Base-by-base conservation (phyloP, 2,888 invertebrate genomes). In the Ormyrus labotus region DNA sequence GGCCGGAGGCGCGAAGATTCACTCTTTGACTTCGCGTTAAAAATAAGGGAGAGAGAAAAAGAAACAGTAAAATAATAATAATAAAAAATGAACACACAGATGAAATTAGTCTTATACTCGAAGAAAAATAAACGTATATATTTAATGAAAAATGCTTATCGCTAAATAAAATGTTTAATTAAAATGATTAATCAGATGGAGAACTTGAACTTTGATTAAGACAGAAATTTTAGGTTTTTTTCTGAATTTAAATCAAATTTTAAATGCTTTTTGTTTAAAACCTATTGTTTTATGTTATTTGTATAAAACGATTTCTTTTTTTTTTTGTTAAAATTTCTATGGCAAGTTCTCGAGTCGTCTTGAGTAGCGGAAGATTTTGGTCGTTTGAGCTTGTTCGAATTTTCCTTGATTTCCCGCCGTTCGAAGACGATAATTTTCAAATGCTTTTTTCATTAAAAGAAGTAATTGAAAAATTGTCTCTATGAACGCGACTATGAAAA, bases 401-500 rank as follows among this genome's bases (percentile, higher is more conserved):
- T 82, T 82, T 82, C 82, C 82, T 82, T 82, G 72, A 82, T 82
- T 80, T 80, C 63, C 73, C 73, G 77, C 58, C 60, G 76, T 77
- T 79, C 34, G 11, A 61, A 3, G 65, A 53, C 47, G 61, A 48
- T 11, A 5, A 51, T 73, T 34, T 58, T 63, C 34, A 19, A 50
- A 58, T 63, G 45, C 55, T 69, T 50, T 77, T 13, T 60, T 6
- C 45, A 5, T 79, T 19, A 60, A 53, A 60, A 6, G 57, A 61
- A 68, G 58, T 10, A 57, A 51, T 72, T 61, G 63, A 51, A 76
- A 67, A 10, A 19, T 51, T 63, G 68, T 51, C 57, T 11, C 53
- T 63, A n/a, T 19, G 68, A 72, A 71, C 67, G 78, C 68, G 78
- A 76, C 71, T 79, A 76, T 68, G 70, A 81, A 76, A 94, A 95